Evolutionary conservation across 2,797 vertebrate genomes (phyloP).

Genomic region (Cynodonichthys magdalenae): DNA sequence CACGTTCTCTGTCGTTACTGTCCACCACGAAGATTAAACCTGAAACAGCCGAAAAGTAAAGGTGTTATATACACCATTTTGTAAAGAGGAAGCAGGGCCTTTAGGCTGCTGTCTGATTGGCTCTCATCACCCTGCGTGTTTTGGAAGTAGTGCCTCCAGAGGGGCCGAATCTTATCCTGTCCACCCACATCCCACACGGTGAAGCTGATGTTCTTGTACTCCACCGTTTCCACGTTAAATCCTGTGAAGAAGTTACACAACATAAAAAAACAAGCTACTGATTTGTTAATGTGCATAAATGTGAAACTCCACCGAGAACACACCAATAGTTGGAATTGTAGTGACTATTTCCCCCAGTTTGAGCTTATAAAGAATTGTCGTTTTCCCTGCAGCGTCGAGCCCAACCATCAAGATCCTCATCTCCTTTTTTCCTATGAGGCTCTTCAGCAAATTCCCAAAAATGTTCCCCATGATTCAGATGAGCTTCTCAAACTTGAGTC

Average conservation of each 20-base stretch:
- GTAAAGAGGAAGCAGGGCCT: background rate
- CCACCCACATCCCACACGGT: slow-evolving; percentile 88
- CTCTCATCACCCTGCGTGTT: slow-evolving; percentile 80
- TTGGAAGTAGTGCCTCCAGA: slow-evolving; percentile 85
- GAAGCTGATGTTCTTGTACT: slow-evolving; percentile 87
- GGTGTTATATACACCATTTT: background rate
- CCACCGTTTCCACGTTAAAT: slow-evolving; percentile 86
- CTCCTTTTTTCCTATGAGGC: slow-evolving; percentile 97
- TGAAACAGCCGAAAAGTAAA: slow-evolving; percentile 32
- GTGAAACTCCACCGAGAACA: slow-evolving; percentile 24
- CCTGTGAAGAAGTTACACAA: slow-evolving; percentile 57
- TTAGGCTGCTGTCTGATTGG: slow-evolving; percentile 1
- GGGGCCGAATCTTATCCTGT: slow-evolving; percentile 83
- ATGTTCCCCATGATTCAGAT: slow-evolving; percentile 92
- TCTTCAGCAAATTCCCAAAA: slow-evolving; percentile 94
- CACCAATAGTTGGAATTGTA: slow-evolving; percentile 97
- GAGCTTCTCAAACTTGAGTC: slow-evolving; percentile 32
- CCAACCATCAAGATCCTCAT: slow-evolving; percentile 99
- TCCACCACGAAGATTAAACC: slow-evolving; percentile 98
- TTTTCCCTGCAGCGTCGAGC: slow-evolving; percentile 95
- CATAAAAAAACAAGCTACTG: background rate
- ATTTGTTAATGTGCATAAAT: background rate
- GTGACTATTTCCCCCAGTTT: slow-evolving; percentile 98
- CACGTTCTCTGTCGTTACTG: slow-evolving; percentile 96
- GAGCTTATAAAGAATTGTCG: slow-evolving; percentile 97